phyloP scores from a whole-genome alignment of 2,113 vertebrate species.

The Rhynchomys soricoides region DNA sequence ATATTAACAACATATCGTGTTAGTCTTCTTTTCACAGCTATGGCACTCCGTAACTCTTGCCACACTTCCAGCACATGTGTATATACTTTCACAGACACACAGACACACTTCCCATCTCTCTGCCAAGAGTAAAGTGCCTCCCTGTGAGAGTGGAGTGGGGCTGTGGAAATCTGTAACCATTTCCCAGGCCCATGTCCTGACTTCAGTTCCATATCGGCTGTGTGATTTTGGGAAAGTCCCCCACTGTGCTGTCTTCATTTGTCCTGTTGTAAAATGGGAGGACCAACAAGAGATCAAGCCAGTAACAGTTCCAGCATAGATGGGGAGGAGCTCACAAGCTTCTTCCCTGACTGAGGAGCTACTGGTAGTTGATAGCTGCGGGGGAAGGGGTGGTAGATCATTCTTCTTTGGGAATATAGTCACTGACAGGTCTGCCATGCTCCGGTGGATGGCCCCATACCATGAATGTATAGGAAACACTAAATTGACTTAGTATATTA shows the following conservation, averaged over 20 bases:
- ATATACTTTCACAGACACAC: no score
- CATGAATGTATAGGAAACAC: neutral
- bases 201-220: neutral
- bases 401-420: neutral
- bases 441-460: neutral
- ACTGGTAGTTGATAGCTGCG: neutral
- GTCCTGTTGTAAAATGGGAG: neutral
- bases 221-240: neutral
- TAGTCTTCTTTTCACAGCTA: neutral
- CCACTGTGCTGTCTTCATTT: neutral
- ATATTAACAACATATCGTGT: neutral
- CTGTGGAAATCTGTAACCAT: neutral
- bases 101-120: neutral
- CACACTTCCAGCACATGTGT: accelerated
- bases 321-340: neutral
- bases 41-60: neutral
- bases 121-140: neutral
- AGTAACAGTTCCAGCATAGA: neutral
- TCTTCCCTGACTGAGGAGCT: neutral
- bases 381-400: neutral
- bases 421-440: neutral
- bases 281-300: no score
- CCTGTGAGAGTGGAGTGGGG: neutral
- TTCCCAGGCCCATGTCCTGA: neutral
- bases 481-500: neutral